These are phyloP conservation scores for Lomographa bimaculata DNA, from an alignment of 2,888 invertebrate species.

Conservation along the genomic window DNA sequence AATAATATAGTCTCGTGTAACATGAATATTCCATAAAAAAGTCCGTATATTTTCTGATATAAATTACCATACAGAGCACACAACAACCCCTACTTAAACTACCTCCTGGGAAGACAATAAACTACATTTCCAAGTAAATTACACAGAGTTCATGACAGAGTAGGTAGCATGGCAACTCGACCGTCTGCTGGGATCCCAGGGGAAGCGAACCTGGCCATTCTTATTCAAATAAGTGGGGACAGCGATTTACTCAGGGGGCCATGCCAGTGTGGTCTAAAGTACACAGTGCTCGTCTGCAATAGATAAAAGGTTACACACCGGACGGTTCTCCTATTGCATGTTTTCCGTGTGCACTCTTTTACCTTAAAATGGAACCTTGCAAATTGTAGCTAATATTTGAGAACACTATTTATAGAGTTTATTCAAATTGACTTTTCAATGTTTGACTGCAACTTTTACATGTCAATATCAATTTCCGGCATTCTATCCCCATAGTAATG, in stretches of 20 bases:
- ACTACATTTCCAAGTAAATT: conserved; percentile 47
- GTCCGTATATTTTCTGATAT: background rate
- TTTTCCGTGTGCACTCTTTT: conserved; percentile 8
- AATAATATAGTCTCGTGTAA: too few relatives aligned
- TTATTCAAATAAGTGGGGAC: conserved; percentile 77
- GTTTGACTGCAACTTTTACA: background rate
- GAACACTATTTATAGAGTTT: conserved; percentile 3
- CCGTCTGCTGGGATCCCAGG: conserved; percentile 46
- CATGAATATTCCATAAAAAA: background rate
- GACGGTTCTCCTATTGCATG: conserved; percentile 15
- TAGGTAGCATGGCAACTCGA: conserved; percentile 45
- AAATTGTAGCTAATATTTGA: conserved; percentile 16
- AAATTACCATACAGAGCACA: conserved; percentile 13
- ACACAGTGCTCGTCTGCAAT: conserved; percentile 27
- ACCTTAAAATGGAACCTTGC: conserved; percentile 12
- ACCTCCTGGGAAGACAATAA: conserved; percentile 37
- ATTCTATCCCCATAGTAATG: background rate
- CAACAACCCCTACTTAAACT: conserved; percentile 24
- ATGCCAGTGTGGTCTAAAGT: conserved; percentile 43
- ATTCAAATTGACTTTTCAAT: conserved; percentile 1
- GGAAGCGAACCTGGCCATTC: conserved; percentile 62
- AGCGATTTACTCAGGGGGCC: conserved; percentile 63
- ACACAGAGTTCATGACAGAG: conserved; percentile 49
- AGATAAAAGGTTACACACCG: conserved; percentile 10
- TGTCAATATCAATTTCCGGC: too few relatives aligned